phyloP scores from a whole-genome alignment of 2,113 vertebrate species.

The Gobiocypris rarus region DNA sequence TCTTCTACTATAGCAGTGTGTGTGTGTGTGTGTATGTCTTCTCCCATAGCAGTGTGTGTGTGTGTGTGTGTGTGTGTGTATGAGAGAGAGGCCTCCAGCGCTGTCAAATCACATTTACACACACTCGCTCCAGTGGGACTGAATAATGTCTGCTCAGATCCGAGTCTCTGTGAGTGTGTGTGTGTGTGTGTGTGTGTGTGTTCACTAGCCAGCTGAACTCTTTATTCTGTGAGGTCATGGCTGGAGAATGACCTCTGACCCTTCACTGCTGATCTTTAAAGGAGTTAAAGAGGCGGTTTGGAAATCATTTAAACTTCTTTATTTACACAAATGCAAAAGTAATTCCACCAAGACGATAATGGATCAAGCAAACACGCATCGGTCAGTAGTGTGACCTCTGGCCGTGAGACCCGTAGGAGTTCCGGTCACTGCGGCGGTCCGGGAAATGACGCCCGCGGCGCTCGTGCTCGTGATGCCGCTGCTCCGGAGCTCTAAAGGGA shows the following conservation, averaged over 20 bases:
- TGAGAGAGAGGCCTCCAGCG: slow-evolving; percentile 55
- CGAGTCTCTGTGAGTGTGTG: too few relatives aligned
- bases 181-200: too few relatives aligned
- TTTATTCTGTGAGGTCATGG: not conserved
- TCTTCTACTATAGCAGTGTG: too few relatives aligned
- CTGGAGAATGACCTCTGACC: too few relatives aligned
- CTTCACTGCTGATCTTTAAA: too few relatives aligned
- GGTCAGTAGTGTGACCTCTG: slow-evolving; percentile 70
- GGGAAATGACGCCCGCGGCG: slow-evolving; percentile 51
- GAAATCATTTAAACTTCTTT: not conserved
- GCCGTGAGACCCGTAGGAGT: slow-evolving; percentile 72
- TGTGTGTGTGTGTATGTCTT: too few relatives aligned
- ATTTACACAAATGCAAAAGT: not conserved
- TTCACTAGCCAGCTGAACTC: too few relatives aligned
- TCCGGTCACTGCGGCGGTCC: slow-evolving; percentile 12
- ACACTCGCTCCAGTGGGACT: slow-evolving; percentile 41
- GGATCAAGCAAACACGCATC: not conserved
- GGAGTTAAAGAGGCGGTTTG: too few relatives aligned
- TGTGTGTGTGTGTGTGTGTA: too few relatives aligned
- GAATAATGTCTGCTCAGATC: too few relatives aligned
- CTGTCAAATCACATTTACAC: slow-evolving; percentile 73
- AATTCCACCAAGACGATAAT: not conserved
- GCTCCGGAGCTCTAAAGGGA: slow-evolving; percentile 54
- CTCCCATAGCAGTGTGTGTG: too few relatives aligned
- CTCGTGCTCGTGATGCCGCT: not conserved